Base-by-base conservation (phyloP, 2,113 vertebrate species). In the Sapajus apella region DNA sequence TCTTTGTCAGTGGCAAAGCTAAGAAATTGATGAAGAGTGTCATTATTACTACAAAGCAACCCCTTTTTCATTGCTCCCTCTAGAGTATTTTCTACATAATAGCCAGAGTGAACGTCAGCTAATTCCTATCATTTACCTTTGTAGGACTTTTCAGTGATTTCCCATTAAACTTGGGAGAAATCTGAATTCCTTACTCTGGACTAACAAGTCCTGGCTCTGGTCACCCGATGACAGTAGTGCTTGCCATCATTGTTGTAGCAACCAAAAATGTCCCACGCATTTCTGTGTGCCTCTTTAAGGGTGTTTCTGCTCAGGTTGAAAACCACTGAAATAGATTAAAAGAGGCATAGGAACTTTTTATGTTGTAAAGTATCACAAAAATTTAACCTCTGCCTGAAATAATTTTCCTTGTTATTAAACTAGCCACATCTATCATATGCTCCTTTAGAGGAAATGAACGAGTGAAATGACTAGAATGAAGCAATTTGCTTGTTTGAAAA, bases 281-380 rank as follows among this genome's bases (percentile, higher is more conserved):
- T 80, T 43, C 50, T n/a, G 35, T 1, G 1, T 20, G 52, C 8
- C 66, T 55, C 61, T 0, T 37, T 7, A 23, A 61, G 56, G 35
- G n/a, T 58, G 52, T 43, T 73, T 8, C 45, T 93, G 47, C 58
- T 86, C 21, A 18, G 43, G 25, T 16, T 23, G n/a, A 37, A 80
- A 70, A 47, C 72, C 87, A 61, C n/a, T 73, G 58, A 77, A 17
- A 37, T 40, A 40, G 35, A 58, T 52, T 37, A 68, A 86, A 66
- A 68, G 40, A 40, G 30, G 11, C 45, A 30, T 2, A 75, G 2
- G 37, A 30, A 85, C 35, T 68, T 95, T 93, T n/a, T 50, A 35
- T 43, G 56, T 93, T 84, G 8, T 91, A 79, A 95, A 93, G 47
- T 81, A 73, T n/a, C 73, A 70, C 40, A 87, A 64, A 95, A 68